Percentiles rank a stretch among this genome's conserved stretches.
Conservation (phyloP, 2,113 vertebrate genomes). For the Tringa solitaria region DNA sequence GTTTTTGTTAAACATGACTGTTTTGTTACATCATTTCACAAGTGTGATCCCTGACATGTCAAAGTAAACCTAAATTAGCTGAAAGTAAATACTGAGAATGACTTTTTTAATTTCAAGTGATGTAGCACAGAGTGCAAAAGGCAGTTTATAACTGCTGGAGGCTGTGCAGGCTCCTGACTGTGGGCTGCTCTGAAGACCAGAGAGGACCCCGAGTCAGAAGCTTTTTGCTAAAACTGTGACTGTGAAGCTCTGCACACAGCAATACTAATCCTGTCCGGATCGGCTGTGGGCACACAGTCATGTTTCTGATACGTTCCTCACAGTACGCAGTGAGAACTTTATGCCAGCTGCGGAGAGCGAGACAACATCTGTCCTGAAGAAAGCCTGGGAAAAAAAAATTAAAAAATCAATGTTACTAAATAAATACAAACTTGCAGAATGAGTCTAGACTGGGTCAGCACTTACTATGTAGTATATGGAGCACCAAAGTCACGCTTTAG, state of each 20-base stretch:
- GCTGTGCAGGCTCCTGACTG: neutral
- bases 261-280: neutral
- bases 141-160: neutral
- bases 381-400: neutral
- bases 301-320: neutral
- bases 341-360: neutral
- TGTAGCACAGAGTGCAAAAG: neutral
- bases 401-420: neutral
- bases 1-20: neutral
- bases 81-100: neutral
- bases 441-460: neutral
- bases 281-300: fast-evolving
- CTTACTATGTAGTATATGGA: neutral
- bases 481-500: neutral
- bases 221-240: neutral
- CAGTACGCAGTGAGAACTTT: neutral
- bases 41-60: neutral
- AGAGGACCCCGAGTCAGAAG: neutral
- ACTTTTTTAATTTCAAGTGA: neutral
- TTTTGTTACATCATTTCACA: neutral
- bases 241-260: neutral
- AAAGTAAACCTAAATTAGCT: neutral
- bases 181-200: neutral
- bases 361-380: neutral
- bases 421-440: neutral